Percentiles rank a stretch among this genome's conserved stretches.
phyloP scores from a whole-genome alignment of 2,113 vertebrate genomes.

The Eublepharis macularius region DNA sequence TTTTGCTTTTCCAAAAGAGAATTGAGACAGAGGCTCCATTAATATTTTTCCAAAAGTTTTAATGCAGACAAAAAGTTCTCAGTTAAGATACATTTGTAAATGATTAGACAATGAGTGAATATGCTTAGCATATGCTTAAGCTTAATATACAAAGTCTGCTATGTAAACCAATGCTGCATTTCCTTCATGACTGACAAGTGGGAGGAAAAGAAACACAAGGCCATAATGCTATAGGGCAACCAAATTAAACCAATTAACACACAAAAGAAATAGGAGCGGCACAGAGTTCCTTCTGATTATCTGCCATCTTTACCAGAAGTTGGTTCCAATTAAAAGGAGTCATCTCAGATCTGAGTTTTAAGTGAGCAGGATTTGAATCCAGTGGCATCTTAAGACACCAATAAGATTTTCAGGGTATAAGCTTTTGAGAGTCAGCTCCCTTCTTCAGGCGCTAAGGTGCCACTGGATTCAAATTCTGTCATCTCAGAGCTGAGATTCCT shows the following conservation, averaged over 20 bases:
- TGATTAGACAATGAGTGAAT: constrained; percentile 5
- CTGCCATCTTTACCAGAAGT: too few relatives aligned
- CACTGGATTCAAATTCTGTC: too few relatives aligned
- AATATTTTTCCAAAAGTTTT: neutral
- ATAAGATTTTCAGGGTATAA: too few relatives aligned
- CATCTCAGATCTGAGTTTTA: too few relatives aligned
- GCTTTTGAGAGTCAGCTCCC: too few relatives aligned
- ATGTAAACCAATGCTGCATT: constrained; percentile 2
- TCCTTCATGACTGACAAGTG: neutral
- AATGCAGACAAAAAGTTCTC: constrained; percentile 1
- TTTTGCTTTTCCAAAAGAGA: neutral
- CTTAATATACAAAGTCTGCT: constrained; percentile 10
- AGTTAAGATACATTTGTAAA: constrained; percentile 42
- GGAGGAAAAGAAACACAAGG: fast-evolving
- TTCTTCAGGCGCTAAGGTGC: too few relatives aligned
- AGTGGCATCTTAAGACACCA: too few relatives aligned
- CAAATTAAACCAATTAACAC: neutral
- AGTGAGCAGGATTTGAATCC: too few relatives aligned
- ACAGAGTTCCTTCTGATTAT: too few relatives aligned
- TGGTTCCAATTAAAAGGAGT: too few relatives aligned
- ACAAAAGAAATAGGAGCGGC: too few relatives aligned
- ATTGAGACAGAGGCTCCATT: neutral
- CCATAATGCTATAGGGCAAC: neutral
- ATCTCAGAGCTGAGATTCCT: neutral
- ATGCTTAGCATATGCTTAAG: constrained; percentile 9